phyloP scores from a whole-genome alignment of 2,113 vertebrate genomes.

The Puntigrus tetrazona region DNA sequence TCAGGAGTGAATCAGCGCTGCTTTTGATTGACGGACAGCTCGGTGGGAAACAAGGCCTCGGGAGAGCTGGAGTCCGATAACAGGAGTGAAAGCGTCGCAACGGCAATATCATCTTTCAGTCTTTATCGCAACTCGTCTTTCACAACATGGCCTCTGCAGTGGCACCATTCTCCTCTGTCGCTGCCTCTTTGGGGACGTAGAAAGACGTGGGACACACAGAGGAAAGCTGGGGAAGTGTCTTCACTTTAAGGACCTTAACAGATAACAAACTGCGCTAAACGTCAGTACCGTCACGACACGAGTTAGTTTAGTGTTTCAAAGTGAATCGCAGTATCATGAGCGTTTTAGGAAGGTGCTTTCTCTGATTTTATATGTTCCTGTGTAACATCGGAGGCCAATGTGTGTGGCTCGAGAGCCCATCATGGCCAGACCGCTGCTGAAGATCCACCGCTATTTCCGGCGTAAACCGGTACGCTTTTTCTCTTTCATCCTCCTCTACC shows the following conservation, averaged over 20 bases:
- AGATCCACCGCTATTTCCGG: constrained; percentile 91
- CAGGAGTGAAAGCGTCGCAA: constrained; percentile 65
- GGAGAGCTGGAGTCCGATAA: constrained; percentile 65
- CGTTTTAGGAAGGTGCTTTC: constrained; percentile 32
- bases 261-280: not conserved
- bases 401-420: constrained; percentile 65
- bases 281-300: not conserved
- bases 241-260: not conserved
- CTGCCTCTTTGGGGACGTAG: constrained; percentile 53
- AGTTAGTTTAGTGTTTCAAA: not conserved
- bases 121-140: constrained; percentile 64
- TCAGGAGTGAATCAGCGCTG: constrained; percentile 35
- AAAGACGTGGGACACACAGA: constrained; percentile 47
- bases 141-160: constrained; percentile 64
- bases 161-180: constrained; percentile 50
- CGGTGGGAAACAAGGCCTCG: constrained; percentile 69
- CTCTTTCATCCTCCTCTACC: constrained; percentile 90
- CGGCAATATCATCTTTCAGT: constrained; percentile 77
- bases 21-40: constrained; percentile 48
- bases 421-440: constrained; percentile 91
- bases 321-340: not conserved
- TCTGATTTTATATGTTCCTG: constrained; percentile 69
- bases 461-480: constrained; percentile 90
- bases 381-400: constrained; percentile 53
- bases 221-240: not conserved